A percentile compares a stretch with the other conserved stretches of the same genome.
These are phyloP conservation scores for Albula goreensis DNA, from an alignment of 2,113 vertebrate species.

Conservation along the genomic window DNA sequence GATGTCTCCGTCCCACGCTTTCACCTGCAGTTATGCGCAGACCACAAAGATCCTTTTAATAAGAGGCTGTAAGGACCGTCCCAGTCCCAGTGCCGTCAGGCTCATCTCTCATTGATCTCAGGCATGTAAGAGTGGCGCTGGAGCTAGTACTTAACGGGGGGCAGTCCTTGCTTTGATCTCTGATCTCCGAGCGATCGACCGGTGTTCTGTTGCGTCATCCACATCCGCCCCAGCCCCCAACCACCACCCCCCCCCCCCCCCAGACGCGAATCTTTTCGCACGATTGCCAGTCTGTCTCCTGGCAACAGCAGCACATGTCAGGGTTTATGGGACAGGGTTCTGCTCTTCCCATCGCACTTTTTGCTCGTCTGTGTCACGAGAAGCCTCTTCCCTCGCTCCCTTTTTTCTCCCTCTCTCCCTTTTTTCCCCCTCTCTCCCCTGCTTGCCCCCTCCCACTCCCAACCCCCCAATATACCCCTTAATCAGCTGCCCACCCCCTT, in stretches of 20 bases:
- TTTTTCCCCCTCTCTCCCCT: background rate
- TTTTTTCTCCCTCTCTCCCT: background rate
- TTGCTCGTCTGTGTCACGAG: background rate
- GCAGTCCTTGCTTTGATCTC: background rate
- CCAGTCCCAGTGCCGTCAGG: background rate
- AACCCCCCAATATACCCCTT: conserved; percentile 37
- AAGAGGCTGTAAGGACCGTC: background rate
- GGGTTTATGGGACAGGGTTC: background rate
- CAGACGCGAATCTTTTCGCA: background rate
- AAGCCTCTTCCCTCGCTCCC: background rate
- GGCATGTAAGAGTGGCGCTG: background rate
- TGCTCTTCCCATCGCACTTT: background rate
- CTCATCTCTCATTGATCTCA: background rate
- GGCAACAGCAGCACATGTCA: background rate
- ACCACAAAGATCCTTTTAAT: background rate
- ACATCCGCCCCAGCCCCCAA: too few relatives aligned
- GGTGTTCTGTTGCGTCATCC: background rate
- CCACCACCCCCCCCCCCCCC: background rate
- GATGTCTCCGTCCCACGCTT: too few relatives aligned
- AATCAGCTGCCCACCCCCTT: conserved; percentile 38
- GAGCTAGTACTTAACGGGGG: background rate
- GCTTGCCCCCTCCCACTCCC: background rate
- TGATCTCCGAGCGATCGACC: background rate
- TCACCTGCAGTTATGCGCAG: background rate
- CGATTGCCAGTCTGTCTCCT: background rate